These are phyloP conservation scores for Flexamia atlantica DNA, from an alignment of 2,888 invertebrate species.

Conservation along the genomic window DNA sequence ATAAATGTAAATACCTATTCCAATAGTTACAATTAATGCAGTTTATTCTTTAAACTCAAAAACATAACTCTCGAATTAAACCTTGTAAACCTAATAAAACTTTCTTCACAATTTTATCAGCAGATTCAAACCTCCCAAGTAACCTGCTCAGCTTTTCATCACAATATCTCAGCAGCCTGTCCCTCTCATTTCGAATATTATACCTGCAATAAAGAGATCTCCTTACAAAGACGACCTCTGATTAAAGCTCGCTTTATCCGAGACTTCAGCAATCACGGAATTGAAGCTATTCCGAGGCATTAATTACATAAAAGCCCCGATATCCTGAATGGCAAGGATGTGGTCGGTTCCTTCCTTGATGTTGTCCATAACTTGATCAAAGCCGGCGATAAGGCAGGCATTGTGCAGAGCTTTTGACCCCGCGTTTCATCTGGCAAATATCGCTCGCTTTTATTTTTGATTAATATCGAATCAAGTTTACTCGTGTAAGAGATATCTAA, in stretches of 20 bases:
- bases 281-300: slow-evolving; percentile 48
- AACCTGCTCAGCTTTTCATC: not conserved
- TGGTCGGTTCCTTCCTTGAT: not conserved
- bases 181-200: slow-evolving; percentile 38
- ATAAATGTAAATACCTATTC: too few species aligned
- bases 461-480: too few species aligned
- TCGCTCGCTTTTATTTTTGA: slow-evolving; percentile 1
- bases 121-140: too few species aligned
- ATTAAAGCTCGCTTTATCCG: slow-evolving; percentile 55
- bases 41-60: too few species aligned
- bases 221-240: slow-evolving; percentile 39
- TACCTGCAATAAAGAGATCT: slow-evolving; percentile 48
- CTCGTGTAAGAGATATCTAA: too few species aligned
- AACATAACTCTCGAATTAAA: too few species aligned
- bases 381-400: not conserved
- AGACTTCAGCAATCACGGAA: slow-evolving; percentile 54
- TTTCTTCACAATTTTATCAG: too few species aligned
- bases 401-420: slow-evolving; percentile 20
- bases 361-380: slow-evolving; percentile 2
- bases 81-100: too few species aligned
- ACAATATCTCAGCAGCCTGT: slow-evolving; percentile 20
- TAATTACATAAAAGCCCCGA: slow-evolving; percentile 57
- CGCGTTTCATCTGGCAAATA: not conserved
- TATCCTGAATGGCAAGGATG: not conserved
- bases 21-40: too few species aligned